Evolutionary conservation across 2,797 vertebrate species (phyloP), one percentile per base, ranked within the genome.

Genomic region (Danio choprae): DNA sequence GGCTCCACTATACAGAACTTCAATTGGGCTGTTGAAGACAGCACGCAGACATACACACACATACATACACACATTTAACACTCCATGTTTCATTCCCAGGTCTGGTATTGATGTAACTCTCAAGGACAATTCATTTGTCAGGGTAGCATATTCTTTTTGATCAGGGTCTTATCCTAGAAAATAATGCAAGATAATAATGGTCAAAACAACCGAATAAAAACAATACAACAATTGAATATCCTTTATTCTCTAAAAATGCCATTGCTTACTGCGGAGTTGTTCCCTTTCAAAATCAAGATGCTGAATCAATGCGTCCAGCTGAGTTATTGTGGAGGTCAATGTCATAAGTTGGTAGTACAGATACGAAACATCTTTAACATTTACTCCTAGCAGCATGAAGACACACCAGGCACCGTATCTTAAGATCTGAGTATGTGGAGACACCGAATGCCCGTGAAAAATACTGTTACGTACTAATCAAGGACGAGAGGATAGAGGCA

Each of bases 111-210:
- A 63, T 56, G 65, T 60, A 80, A 85, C 85, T 72, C 82, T 86
- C 84, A 85, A 77, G 89, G 83, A 89, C 86, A 83, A 79, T 46
- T 86, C 56, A 87, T 88, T 86, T 86, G 84, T 87, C 83, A 88
- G 86, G 86, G 88, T 86, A 83, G 85, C 84, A 82, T 80, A 84
- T 74, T 83, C 84, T 81, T 85, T 72, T 81, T 43, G 15, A 89
- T 87, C 82, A 80, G 87, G 89, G 88, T 85, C 82, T 83, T 85
- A 87, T 86, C 83, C 70, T 77, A 63, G 88, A 90, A 81, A 41
- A 29, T 38, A 48, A 60, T 48, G 3, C 8, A 9, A 62, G 40
- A 36, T 36, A 38, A 11, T 38, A 18, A 43, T 22, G 50, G 68
- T 50, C 16, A 63, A 74, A 74, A 8, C 40, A 74, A 48, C 60